Evolutionary conservation across 2,888 invertebrate species (phyloP).

Genomic region (Ectemnius continuus): DNA sequence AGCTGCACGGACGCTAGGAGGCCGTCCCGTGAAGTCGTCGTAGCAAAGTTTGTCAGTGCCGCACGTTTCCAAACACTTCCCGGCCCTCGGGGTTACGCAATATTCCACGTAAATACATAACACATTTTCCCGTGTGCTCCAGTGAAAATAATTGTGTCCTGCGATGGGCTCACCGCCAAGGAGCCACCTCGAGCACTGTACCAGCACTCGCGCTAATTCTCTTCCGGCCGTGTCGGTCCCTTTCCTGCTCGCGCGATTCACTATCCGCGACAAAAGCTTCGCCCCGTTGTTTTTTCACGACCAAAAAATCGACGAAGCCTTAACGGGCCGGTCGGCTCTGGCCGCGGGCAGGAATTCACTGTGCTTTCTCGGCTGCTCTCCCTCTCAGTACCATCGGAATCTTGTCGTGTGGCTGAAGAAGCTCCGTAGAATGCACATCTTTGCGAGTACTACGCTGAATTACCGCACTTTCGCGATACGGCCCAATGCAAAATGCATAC

Average conservation of each 20-base stretch:
- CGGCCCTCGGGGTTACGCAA: slow-evolving; percentile 73
- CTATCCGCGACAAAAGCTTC: slow-evolving; percentile 45
- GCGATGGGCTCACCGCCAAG: slow-evolving; percentile 44
- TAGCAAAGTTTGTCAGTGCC: slow-evolving; percentile 58
- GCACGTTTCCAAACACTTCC: slow-evolving; percentile 66
- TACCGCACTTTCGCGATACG: slow-evolving; percentile 61
- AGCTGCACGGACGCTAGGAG: slow-evolving; percentile 51
- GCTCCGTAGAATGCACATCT: slow-evolving; percentile 62
- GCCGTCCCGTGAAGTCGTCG: slow-evolving; percentile 50
- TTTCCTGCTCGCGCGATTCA: slow-evolving; percentile 33
- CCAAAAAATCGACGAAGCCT: slow-evolving; percentile 62
- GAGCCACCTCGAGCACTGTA: slow-evolving; percentile 41
- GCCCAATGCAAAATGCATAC: slow-evolving; percentile 67
- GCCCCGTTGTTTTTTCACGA: slow-evolving; percentile 55
- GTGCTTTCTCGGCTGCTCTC: slow-evolving; percentile 41
- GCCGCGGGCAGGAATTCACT: slow-evolving; percentile 52
- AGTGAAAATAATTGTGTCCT: slow-evolving; percentile 52
- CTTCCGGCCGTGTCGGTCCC: slow-evolving; percentile 26
- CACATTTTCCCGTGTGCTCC: slow-evolving; percentile 55
- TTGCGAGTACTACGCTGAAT: slow-evolving; percentile 49
- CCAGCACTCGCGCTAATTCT: slow-evolving; percentile 35
- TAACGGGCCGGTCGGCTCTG: slow-evolving; percentile 58
- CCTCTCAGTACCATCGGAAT: slow-evolving; percentile 56
- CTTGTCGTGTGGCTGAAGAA: slow-evolving; percentile 62
- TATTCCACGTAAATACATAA: slow-evolving; percentile 75